These are phyloP conservation scores for Poeciliopsis presidionis DNA, from an alignment of 2,797 vertebrate species.

Conservation along the genomic window DNA sequence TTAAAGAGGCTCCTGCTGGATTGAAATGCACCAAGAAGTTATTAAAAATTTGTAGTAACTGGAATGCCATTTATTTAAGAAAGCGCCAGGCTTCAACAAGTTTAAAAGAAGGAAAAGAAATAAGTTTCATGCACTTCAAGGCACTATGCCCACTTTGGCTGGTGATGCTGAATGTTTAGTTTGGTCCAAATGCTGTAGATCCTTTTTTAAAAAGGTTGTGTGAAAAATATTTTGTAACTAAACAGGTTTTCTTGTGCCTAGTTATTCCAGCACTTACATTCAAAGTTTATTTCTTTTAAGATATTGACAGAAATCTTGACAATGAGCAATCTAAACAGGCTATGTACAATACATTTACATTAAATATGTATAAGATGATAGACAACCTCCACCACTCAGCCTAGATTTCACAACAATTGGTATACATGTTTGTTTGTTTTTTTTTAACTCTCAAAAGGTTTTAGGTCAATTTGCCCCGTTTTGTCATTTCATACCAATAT, in stretches of 20 bases:
- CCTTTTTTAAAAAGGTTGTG: background rate
- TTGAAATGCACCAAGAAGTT: constrained; percentile 38
- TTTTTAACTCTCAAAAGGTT: background rate
- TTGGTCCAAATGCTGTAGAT: constrained; percentile 45
- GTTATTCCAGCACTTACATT: constrained; percentile 68
- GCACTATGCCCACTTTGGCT: constrained; percentile 65
- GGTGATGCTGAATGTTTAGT: constrained; percentile 42
- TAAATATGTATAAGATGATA: constrained; percentile 70
- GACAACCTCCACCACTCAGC: constrained; percentile 22
- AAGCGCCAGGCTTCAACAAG: constrained; percentile 55
- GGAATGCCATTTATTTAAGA: constrained; percentile 24
- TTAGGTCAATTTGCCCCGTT: background rate
- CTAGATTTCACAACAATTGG: constrained; percentile 21
- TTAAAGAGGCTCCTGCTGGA: constrained; percentile 8
- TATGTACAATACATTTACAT: constrained; percentile 85
- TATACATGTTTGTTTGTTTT: constrained; percentile 10
- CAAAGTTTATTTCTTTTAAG: constrained; percentile 56
- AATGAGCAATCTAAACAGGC: constrained; percentile 51
- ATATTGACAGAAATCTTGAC: constrained; percentile 43
- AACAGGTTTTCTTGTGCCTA: constrained; percentile 17
- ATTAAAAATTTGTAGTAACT: constrained; percentile 25
- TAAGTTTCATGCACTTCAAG: constrained; percentile 33
- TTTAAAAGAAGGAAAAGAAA: background rate
- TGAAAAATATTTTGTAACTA: background rate
- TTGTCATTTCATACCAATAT: background rate